A percentile compares a stretch with the other conserved stretches of the same genome.
Evolutionary conservation across 2,113 vertebrate genomes (phyloP).

Genomic region (Etheostoma spectabile): DNA sequence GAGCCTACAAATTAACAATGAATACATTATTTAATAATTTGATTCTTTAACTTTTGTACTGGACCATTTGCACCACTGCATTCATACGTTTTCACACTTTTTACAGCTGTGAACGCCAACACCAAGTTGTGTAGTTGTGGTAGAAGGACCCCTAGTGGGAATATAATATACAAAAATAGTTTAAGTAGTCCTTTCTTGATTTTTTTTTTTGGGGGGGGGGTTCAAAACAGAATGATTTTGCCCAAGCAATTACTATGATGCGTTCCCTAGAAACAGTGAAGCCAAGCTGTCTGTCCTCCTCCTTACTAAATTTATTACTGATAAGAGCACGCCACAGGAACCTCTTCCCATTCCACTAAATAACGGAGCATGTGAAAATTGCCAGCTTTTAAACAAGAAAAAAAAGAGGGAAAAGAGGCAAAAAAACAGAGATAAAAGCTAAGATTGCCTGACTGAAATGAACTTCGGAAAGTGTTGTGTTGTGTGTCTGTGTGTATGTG

Average conservation of each 20-base stretch:
- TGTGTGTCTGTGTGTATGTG: neutral
- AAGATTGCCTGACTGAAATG: constrained; percentile 26
- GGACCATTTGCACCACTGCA: neutral
- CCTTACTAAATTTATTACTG: constrained; percentile 7
- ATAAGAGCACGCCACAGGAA: neutral
- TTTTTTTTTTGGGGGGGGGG: neutral
- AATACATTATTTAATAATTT: too few relatives aligned
- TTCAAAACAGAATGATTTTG: constrained; percentile 16
- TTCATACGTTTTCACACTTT: neutral
- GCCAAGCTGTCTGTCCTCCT: constrained; percentile 2
- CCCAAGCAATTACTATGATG: constrained; percentile 8
- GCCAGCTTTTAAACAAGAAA: constrained; percentile 27
- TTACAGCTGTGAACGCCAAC: neutral
- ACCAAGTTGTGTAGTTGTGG: constrained; percentile 8
- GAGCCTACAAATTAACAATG: too few relatives aligned
- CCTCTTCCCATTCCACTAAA: neutral
- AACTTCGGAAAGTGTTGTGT: constrained; percentile 16
- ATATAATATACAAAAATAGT: neutral
- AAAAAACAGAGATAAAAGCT: constrained; percentile 48
- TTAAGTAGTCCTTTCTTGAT: neutral
- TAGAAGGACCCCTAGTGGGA: constrained; percentile 58
- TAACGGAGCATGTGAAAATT: neutral
- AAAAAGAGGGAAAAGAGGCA: constrained; percentile 3
- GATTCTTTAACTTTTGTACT: too few relatives aligned
- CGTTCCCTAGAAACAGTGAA: neutral